phyloP scores from a whole-genome alignment of 2,113 vertebrate genomes.

The Oophaga pumilio region DNA sequence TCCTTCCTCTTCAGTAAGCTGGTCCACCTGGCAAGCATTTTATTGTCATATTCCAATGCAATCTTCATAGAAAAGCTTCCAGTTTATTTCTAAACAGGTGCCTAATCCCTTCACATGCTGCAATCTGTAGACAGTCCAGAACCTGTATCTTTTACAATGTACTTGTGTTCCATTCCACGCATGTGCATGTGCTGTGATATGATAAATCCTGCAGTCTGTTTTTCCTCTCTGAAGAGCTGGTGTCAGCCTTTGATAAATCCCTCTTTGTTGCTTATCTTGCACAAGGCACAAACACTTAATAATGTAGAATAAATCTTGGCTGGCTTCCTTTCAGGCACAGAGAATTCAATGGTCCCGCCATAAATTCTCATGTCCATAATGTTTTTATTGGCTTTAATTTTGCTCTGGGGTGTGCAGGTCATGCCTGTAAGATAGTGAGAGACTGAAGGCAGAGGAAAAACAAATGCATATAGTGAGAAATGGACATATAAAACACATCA shows the following conservation, averaged over 20 bases:
- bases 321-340: conserved; percentile 54
- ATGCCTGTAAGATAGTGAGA: conserved; percentile 22
- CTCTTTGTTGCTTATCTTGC: conserved; percentile 58
- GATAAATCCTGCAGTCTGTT: conserved; percentile 53
- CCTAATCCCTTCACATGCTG: conserved; percentile 23
- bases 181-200: conserved; percentile 37
- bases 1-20: background rate
- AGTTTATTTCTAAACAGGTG: conserved; percentile 16
- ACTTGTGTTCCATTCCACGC: conserved; percentile 18
- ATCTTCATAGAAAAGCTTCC: background rate
- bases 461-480: conserved; percentile 28
- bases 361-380: conserved; percentile 57
- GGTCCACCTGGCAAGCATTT: background rate
- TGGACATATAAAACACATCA: conserved; percentile 22
- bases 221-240: conserved; percentile 55
- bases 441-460: conserved; percentile 25
- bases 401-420: conserved; percentile 44
- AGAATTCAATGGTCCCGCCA: conserved; percentile 50
- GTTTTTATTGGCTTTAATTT: conserved; percentile 59
- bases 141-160: conserved; percentile 12
- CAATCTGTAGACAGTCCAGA: conserved; percentile 18
- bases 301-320: conserved; percentile 57
- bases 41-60: conserved; percentile 7
- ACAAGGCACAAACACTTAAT: conserved; percentile 59
- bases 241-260: conserved; percentile 57